A percentile compares a stretch with the other conserved stretches of the same genome.
phyloP scores from a whole-genome alignment of 2,113 vertebrate species.

The Nipponia nippon region DNA sequence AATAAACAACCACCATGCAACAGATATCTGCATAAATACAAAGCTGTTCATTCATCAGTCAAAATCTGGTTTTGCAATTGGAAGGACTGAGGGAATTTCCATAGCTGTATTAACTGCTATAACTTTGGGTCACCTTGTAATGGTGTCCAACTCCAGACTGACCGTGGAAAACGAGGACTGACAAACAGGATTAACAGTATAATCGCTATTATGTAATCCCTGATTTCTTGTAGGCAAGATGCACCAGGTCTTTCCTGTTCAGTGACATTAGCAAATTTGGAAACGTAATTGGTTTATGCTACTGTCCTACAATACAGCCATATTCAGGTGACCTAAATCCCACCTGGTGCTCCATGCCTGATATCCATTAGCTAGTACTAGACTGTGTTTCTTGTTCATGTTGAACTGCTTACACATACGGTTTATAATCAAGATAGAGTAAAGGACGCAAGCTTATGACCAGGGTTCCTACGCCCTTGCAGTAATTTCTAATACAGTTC shows the following conservation, averaged over 20 bases:
- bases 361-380: not conserved
- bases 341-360: not conserved
- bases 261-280: conserved; percentile 32
- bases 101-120: not conserved
- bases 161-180: conserved; percentile 5
- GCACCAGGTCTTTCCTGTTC: conserved; percentile 4
- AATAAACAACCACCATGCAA: not conserved
- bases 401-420: not conserved
- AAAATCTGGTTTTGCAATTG: not conserved
- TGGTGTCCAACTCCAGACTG: not conserved
- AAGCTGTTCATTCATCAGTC: not conserved
- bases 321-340: conserved; percentile 8
- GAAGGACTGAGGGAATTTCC: not conserved
- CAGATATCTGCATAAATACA: not conserved
- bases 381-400: not conserved
- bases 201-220: conserved; percentile 23
- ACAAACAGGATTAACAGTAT: conserved; percentile 39
- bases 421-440: not conserved
- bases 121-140: not conserved
- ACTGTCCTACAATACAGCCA: not conserved
- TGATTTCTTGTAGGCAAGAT: not conserved
- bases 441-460: not conserved
- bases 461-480: not conserved
- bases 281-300: conserved; percentile 32
- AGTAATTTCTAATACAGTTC: not conserved